phyloP scores from a whole-genome alignment of 1,140 invertebrate genomes.

The Pomacea maculata region DNA sequence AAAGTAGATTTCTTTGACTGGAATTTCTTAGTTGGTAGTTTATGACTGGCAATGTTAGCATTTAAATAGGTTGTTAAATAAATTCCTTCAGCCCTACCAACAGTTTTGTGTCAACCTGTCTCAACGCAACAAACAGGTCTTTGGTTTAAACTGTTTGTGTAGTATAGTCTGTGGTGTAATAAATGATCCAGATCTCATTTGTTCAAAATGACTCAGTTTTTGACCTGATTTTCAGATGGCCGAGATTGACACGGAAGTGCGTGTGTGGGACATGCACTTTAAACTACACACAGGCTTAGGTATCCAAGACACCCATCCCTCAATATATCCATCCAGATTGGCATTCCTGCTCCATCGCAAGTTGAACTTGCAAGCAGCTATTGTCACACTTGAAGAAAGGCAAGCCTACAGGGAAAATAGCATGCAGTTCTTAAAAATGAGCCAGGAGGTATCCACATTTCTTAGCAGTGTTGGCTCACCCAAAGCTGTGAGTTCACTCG shows the following conservation, averaged over 20 bases:
- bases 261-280: slow-evolving; percentile 36
- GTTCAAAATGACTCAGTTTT: background rate
- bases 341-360: slow-evolving; percentile 8
- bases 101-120: too few relatives aligned
- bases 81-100: too few relatives aligned
- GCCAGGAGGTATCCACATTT: slow-evolving; percentile 46
- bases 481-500: slow-evolving; percentile 32
- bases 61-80: too few relatives aligned
- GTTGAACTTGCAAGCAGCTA: background rate
- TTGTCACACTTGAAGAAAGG: slow-evolving; percentile 4
- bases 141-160: too few relatives aligned
- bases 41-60: too few relatives aligned
- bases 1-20: too few relatives aligned
- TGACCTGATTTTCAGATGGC: slow-evolving; percentile 29
- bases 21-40: too few relatives aligned
- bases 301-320: slow-evolving; percentile 19
- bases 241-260: slow-evolving; percentile 41
- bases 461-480: slow-evolving; percentile 40
- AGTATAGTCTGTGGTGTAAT: too few relatives aligned
- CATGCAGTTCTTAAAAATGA: slow-evolving; percentile 39
- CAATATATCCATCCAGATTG: slow-evolving; percentile 20
- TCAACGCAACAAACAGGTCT: too few relatives aligned
- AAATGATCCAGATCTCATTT: too few relatives aligned
- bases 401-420: slow-evolving; percentile 7
- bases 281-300: slow-evolving; percentile 36